These are phyloP conservation scores for Spisula solida DNA, from an alignment of 2,888 invertebrate genomes.

Conservation along the genomic window DNA sequence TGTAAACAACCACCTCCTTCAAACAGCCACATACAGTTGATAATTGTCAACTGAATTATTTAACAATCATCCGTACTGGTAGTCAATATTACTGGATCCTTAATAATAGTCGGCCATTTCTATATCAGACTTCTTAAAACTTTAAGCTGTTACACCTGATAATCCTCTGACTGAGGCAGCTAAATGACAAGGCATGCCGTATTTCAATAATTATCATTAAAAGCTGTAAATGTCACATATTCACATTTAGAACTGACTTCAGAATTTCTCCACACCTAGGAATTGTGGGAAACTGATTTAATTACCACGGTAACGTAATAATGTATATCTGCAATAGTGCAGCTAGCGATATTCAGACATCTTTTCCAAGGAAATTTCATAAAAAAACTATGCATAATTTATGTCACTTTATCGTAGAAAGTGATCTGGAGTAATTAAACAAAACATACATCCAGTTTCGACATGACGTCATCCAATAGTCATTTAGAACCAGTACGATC, in stretches of 20 bases:
- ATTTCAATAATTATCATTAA: background rate
- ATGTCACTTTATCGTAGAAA: constrained; percentile 7
- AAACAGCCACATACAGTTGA: no score
- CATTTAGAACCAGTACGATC: constrained; percentile 19
- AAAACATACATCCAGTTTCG: constrained; percentile 4
- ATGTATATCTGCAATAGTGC: background rate
- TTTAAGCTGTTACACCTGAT: no score
- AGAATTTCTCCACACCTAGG: background rate
- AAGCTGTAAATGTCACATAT: background rate
- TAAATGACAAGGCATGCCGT: background rate
- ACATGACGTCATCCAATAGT: constrained; percentile 25
- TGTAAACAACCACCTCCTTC: no score
- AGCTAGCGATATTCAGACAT: background rate
- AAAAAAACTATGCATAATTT: constrained; percentile 15
- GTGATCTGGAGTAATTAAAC: constrained; percentile 16
- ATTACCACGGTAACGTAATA: background rate
- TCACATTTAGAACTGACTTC: background rate
- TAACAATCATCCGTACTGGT: no score
- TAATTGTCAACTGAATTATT: no score
- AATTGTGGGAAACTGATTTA: background rate
- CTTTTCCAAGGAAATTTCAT: constrained; percentile 13
- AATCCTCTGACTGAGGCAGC: no score
- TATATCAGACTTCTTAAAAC: no score
- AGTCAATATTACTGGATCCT: no score
- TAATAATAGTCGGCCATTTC: no score